These are phyloP conservation scores for Mustelus asterias DNA, from an alignment of 2,113 vertebrate genomes.

Conservation along the genomic window DNA sequence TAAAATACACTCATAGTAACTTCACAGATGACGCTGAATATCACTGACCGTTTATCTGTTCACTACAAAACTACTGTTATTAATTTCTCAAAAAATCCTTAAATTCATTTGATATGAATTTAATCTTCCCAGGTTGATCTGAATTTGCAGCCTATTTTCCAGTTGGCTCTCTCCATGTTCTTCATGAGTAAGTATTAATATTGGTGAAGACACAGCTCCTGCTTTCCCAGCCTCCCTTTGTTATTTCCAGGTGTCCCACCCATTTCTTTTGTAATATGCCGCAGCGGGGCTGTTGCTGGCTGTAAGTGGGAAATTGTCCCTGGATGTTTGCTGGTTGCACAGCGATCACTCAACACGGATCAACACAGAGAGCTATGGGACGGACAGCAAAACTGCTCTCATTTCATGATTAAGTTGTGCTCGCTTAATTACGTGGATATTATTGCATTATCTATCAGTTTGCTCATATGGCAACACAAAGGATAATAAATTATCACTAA, in stretches of 20 bases:
- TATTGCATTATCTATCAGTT: constrained; percentile 54
- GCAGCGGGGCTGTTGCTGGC: constrained; percentile 18
- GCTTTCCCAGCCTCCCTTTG: constrained; percentile 18
- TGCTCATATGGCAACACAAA: constrained; percentile 57
- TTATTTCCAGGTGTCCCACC: constrained; percentile 28
- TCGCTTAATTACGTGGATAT: constrained; percentile 51
- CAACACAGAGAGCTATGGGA: constrained; percentile 37
- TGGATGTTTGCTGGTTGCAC: constrained; percentile 14
- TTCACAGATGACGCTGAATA: background rate
- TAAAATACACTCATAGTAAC: background rate
- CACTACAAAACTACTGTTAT: background rate
- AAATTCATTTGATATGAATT: background rate
- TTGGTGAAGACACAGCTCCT: constrained; percentile 5
- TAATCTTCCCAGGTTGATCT: background rate
- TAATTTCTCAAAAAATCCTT: background rate
- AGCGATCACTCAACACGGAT: constrained; percentile 22
- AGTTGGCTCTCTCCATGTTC: background rate
- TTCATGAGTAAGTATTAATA: background rate
- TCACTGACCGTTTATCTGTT: background rate
- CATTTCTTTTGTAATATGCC: constrained; percentile 6
- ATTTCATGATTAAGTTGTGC: constrained; percentile 48
- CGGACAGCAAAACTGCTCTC: constrained; percentile 41
- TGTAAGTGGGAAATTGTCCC: constrained; percentile 32
- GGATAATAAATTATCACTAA: constrained; percentile 61
- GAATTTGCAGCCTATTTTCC: background rate